Percentiles rank a stretch among this genome's conserved stretches.
Conservation (phyloP, 2,797 vertebrate genomes). For the Diplodus puntazzo region DNA sequence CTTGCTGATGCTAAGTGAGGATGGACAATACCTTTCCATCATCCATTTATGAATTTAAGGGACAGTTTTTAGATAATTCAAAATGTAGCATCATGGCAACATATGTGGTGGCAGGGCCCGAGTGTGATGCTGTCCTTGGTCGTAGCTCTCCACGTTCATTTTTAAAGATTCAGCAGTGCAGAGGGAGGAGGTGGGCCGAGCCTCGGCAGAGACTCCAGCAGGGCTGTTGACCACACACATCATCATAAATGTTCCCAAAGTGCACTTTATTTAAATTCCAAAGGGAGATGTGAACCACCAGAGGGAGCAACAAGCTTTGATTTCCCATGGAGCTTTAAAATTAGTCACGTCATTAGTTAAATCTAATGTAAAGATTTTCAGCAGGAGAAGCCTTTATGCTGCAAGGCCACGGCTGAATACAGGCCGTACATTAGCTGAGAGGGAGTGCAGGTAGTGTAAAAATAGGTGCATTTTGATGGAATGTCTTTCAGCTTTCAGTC, state of each 20-base stretch:
- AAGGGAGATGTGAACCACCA: slow-evolving; percentile 62
- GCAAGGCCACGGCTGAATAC: background rate
- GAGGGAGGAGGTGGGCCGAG: background rate
- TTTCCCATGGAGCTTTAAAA: slow-evolving; percentile 45
- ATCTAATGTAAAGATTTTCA: slow-evolving; percentile 7
- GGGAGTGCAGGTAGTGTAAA: background rate
- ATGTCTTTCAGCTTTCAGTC: slow-evolving; percentile 19
- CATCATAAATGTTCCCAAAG: slow-evolving; percentile 13
- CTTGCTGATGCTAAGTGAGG: background rate
- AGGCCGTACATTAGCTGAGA: background rate
- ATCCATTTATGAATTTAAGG: background rate
- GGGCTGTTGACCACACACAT: slow-evolving; percentile 17
- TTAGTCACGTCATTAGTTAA: slow-evolving; percentile 35
- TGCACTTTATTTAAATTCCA: slow-evolving; percentile 34
- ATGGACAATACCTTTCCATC: background rate
- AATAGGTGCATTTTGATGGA: slow-evolving; percentile 10
- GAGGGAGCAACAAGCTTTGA: slow-evolving; percentile 71
- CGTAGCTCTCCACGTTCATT: background rate
- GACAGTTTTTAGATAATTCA: slow-evolving; percentile 6
- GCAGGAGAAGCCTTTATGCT: slow-evolving; percentile 10
- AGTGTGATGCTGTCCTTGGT: slow-evolving; percentile 2
- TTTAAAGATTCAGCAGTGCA: slow-evolving; percentile 28
- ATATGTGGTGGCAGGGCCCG: background rate
- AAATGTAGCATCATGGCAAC: background rate
- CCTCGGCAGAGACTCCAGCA: background rate